These are phyloP conservation scores for Acrocephalus scirpaceus DNA, from an alignment of 2,797 vertebrate genomes.

Conservation along the genomic window DNA sequence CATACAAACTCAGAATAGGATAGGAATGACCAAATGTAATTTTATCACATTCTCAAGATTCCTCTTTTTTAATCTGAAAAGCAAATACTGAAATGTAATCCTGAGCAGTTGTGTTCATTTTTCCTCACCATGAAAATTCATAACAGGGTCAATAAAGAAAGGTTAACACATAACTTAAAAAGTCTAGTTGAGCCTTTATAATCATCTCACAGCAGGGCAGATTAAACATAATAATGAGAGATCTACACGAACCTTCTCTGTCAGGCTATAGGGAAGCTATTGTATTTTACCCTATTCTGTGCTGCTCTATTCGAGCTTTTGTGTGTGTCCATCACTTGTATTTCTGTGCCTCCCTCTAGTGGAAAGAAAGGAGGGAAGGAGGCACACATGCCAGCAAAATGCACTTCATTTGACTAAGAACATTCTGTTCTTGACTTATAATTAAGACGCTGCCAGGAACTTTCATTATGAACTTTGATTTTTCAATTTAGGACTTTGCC, in stretches of 20 bases:
- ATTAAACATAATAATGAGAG: slow-evolving; percentile 37
- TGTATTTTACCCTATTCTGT: slow-evolving; percentile 27
- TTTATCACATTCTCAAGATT: background rate
- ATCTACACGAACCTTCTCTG: slow-evolving; percentile 2
- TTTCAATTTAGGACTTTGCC: slow-evolving; percentile 25
- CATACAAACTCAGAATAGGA: background rate
- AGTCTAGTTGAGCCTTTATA: slow-evolving; percentile 20
- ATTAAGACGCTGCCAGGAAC: slow-evolving; percentile 45
- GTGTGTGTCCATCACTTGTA: background rate
- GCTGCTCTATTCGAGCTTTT: slow-evolving; percentile 26
- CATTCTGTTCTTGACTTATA: slow-evolving; percentile 30
- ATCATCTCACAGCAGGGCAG: slow-evolving; percentile 31
- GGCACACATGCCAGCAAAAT: slow-evolving; percentile 21
- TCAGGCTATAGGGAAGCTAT: slow-evolving; percentile 5
- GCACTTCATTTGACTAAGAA: slow-evolving; percentile 33
- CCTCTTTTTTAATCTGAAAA: background rate
- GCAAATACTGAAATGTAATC: background rate
- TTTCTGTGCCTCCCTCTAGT: slow-evolving; percentile 61
- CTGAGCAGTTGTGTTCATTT: background rate
- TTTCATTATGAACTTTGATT: slow-evolving; percentile 45
- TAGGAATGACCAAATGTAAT: background rate
- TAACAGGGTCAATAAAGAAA: background rate
- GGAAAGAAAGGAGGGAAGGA: slow-evolving; percentile 35
- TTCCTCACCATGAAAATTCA: slow-evolving; percentile 13
- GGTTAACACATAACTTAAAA: slow-evolving; percentile 16